These are phyloP conservation scores for Pachymerium ferrugineum DNA, from an alignment of 2,888 invertebrate species.

Conservation along the genomic window DNA sequence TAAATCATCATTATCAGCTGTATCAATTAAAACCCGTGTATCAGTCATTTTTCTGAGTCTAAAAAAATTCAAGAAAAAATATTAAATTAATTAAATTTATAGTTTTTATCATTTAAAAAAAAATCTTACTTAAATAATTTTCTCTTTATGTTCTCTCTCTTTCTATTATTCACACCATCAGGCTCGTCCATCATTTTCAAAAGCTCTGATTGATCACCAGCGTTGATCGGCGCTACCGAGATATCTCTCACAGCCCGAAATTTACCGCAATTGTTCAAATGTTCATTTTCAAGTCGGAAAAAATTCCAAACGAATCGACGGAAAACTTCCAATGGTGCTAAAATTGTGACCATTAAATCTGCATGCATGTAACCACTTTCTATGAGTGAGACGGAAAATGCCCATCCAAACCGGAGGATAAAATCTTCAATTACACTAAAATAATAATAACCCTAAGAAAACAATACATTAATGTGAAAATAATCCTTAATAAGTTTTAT, in stretches of 20 bases:
- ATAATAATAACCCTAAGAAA: conserved; percentile 78
- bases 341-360: conserved; percentile 76
- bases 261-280: conserved; percentile 94
- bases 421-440: conserved; percentile 95
- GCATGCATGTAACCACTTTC: conserved; percentile 67
- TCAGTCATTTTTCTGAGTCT: conserved; percentile 37
- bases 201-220: conserved; percentile 79
- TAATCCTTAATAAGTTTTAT: conserved; percentile 1
- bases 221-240: conserved; percentile 86
- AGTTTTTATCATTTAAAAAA: not conserved
- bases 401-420: conserved; percentile 88
- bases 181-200: conserved; percentile 93
- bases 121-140: not conserved
- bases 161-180: conserved; percentile 72
- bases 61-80: conserved; percentile 15
- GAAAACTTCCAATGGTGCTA: conserved; percentile 82
- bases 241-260: conserved; percentile 98
- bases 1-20: conserved; percentile 37
- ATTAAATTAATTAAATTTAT: not conserved
- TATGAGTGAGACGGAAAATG: conserved; percentile 73
- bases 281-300: conserved; percentile 98
- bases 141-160: conserved; percentile 38
- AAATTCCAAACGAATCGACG: conserved; percentile 97
- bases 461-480: no score
- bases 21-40: conserved; percentile 36